These are phyloP conservation scores for Odobenus rosmarus DNA, from an alignment of 2,113 vertebrate species.

Conservation along the genomic window DNA sequence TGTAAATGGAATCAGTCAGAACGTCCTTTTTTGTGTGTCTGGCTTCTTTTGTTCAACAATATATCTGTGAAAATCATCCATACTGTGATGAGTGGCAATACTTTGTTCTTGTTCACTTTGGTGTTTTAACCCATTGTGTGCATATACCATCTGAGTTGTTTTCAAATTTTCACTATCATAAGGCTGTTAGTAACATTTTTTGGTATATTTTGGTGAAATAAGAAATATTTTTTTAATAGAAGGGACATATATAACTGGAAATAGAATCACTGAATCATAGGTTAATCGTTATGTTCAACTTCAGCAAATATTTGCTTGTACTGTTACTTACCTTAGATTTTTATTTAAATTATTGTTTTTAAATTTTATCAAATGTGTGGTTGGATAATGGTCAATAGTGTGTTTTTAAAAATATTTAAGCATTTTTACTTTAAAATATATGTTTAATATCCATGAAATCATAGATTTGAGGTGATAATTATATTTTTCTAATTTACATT, in stretches of 20 bases:
- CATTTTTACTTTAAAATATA: neutral
- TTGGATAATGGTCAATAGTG: neutral
- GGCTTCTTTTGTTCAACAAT: neutral
- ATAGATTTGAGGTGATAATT: neutral
- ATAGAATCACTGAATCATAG: neutral
- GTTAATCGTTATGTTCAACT: neutral
- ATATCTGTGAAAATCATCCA: neutral
- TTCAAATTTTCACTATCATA: neutral
- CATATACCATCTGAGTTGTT: neutral
- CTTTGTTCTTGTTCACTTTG: neutral
- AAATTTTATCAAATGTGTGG: neutral
- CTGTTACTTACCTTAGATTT: neutral
- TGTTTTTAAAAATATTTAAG: neutral
- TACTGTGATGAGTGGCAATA: neutral
- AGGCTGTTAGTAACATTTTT: neutral
- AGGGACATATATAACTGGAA: neutral
- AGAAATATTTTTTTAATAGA: neutral
- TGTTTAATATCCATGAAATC: neutral
- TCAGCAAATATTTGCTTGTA: neutral
- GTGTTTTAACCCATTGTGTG: neutral
- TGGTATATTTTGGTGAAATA: neutral
- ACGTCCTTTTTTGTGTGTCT: neutral
- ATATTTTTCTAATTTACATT: neutral
- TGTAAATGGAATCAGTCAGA: neutral
- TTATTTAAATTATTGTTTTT: neutral